A percentile compares a stretch with the other conserved stretches of the same genome.
These are phyloP conservation scores for Rutpela maculata DNA, from an alignment of 2,888 invertebrate species.

Conservation along the genomic window DNA sequence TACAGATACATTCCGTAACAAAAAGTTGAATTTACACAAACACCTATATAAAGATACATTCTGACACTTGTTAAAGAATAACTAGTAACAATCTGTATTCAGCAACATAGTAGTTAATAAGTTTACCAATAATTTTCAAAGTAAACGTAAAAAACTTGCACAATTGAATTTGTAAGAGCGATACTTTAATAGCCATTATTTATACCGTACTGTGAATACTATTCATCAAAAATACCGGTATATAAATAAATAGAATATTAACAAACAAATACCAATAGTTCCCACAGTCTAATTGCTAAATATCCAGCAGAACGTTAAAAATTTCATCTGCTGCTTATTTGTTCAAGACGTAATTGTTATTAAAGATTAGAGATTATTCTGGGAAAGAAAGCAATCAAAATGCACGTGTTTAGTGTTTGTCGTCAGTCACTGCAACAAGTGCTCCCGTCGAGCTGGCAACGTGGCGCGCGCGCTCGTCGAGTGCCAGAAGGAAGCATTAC, in stretches of 20 bases:
- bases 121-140: not conserved
- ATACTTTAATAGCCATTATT: not conserved
- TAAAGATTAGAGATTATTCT: slow-evolving; percentile 15
- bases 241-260: not conserved
- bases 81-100: not conserved
- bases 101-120: not conserved
- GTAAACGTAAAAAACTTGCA: not conserved
- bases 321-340: slow-evolving; percentile 1
- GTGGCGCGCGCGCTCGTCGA: slow-evolving; percentile 46
- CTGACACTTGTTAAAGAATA: not conserved
- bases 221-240: slow-evolving; percentile 4
- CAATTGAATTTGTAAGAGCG: not conserved
- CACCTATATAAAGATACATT: too few species aligned
- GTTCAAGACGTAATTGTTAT: slow-evolving; percentile 12
- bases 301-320: slow-evolving; percentile 9
- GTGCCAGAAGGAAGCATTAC: slow-evolving; percentile 26
- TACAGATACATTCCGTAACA: too few species aligned
- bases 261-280: slow-evolving; percentile 9
- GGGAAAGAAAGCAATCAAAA: slow-evolving; percentile 14
- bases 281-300: slow-evolving; percentile 23
- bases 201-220: not conserved
- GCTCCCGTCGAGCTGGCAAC: slow-evolving; percentile 50
- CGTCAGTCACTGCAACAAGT: slow-evolving; percentile 54
- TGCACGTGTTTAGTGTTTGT: slow-evolving; percentile 49
- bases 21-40: too few species aligned